A percentile compares a stretch with the other conserved stretches of the same genome.
These are phyloP conservation scores for Hippocampus kuda DNA, from an alignment of 2,797 vertebrate genomes.

Conservation along the genomic window DNA sequence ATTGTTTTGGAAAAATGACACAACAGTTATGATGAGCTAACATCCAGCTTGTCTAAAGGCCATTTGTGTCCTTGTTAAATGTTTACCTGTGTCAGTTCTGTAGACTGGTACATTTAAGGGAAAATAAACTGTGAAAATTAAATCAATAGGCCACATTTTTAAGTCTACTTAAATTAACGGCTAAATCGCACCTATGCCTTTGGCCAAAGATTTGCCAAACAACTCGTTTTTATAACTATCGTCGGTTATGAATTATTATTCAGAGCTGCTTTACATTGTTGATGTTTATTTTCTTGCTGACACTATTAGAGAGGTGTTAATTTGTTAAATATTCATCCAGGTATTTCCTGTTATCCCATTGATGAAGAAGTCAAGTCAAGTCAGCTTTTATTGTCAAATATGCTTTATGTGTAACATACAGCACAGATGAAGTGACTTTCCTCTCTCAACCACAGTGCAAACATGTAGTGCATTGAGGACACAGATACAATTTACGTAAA, in stretches of 20 bases:
- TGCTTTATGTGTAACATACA: no score
- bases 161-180: background rate
- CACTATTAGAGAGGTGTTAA: background rate
- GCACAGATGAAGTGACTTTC: no score
- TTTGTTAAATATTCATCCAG: background rate
- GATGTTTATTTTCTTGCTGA: background rate
- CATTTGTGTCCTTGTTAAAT: background rate
- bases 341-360: background rate
- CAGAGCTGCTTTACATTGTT: background rate
- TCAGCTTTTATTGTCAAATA: no score
- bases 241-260: background rate
- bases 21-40: background rate
- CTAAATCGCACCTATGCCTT: background rate
- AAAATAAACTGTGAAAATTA: background rate
- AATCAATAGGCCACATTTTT: background rate
- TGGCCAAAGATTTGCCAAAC: background rate
- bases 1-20: background rate
- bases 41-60: background rate
- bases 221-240: background rate
- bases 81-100: background rate
- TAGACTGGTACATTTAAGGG: background rate
- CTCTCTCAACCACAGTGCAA: no score
- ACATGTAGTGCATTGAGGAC: no score
- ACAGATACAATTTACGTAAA: no score
- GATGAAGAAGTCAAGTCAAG: background rate